These are phyloP conservation scores for Drosophila sechellia DNA, from an alignment of 1,140 invertebrate species.

Conservation along the genomic window DNA sequence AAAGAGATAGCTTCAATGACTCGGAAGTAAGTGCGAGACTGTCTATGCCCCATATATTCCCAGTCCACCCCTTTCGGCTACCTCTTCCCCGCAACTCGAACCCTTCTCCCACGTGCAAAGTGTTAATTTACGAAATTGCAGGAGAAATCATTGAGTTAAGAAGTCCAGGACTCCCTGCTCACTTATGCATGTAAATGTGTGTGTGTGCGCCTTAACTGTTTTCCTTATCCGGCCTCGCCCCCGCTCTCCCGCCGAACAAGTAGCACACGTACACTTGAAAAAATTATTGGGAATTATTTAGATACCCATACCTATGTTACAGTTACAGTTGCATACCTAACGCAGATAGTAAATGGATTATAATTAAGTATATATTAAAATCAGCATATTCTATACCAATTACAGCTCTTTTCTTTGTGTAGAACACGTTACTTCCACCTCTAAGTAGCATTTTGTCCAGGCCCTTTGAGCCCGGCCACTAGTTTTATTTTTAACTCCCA, in stretches of 20 bases:
- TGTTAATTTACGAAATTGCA: slow-evolving; percentile 83
- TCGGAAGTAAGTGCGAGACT: slow-evolving; percentile 75
- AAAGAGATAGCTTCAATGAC: slow-evolving; percentile 58
- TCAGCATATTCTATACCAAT: no score
- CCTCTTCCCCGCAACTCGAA: slow-evolving; percentile 39
- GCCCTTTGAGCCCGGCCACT: slow-evolving; percentile 48
- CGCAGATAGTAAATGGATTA: no score
- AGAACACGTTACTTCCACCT: slow-evolving; percentile 51
- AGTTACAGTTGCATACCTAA: no score
- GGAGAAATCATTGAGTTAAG: slow-evolving; percentile 81
- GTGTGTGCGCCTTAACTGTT: slow-evolving; percentile 30
- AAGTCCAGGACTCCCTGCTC: slow-evolving; percentile 57
- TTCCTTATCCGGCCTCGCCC: not conserved
- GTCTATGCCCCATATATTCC: slow-evolving; percentile 34
- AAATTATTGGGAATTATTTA: not conserved
- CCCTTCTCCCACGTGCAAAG: slow-evolving; percentile 39
- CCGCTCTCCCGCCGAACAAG: not conserved
- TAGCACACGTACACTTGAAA: slow-evolving; percentile 10
- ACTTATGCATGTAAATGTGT: slow-evolving; percentile 79
- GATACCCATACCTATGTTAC: no score
- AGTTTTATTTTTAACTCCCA: slow-evolving; percentile 65
- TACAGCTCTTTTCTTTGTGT: not conserved
- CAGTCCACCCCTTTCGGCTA: not conserved
- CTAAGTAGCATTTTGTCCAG: slow-evolving; percentile 55
- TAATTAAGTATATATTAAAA: no score